Evolutionary conservation across 1,140 invertebrate species (phyloP).

Genomic region (Drosophila orosa): DNA sequence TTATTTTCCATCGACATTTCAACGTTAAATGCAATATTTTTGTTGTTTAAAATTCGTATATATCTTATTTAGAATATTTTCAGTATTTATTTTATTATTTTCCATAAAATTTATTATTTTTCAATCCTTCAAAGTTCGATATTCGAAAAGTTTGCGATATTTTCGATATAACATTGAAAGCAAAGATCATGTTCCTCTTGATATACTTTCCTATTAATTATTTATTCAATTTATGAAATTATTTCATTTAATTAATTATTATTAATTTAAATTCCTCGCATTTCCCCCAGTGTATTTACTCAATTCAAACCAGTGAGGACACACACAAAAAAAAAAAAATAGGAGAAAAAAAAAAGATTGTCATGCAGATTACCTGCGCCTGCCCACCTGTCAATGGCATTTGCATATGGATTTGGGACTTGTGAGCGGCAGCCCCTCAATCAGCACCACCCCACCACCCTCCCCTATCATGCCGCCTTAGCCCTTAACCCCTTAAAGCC

Average conservation of each 20-base stretch:
- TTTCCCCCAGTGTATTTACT: conserved; percentile 37
- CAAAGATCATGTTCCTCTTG: no score
- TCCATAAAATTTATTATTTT: no score
- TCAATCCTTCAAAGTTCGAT: no score
- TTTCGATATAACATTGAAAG: no score
- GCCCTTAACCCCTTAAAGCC: conserved; percentile 7
- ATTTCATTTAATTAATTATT: no score
- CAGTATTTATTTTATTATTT: no score
- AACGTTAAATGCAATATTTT: no score
- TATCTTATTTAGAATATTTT: no score
- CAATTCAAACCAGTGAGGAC: conserved; percentile 12
- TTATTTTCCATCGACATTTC: no score
- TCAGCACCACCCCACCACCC: conserved; percentile 7
- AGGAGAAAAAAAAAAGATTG: conserved; percentile 43
- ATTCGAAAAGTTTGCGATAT: no score
- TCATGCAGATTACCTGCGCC: conserved; percentile 70
- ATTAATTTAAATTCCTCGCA: not conserved
- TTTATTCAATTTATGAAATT: not conserved
- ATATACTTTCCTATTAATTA: no score
- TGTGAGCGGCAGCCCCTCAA: conserved; percentile 43
- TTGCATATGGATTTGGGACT: conserved; percentile 69
- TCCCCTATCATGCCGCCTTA: not conserved
- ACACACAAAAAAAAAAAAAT: conserved; percentile 14
- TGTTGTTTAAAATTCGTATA: no score
- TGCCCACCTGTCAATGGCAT: conserved; percentile 61